Base-by-base conservation (phyloP, 30 jellyfish, hydroid and myxozoan genomes). In the Hydractinia echinata region DNA sequence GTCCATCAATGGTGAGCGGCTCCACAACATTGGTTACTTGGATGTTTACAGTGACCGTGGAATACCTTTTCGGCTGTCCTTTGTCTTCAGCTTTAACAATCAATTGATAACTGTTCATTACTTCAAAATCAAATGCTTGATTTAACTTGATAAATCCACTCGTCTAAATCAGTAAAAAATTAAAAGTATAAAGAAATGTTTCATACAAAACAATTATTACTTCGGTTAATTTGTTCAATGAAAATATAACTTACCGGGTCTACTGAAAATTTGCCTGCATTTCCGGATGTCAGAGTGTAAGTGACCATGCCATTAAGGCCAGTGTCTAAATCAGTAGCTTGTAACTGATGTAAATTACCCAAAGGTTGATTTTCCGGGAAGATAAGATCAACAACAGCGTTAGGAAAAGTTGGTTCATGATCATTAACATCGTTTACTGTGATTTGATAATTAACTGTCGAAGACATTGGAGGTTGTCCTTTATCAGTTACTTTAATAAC, bases 291-390 rank as follows among this genome's bases (percentile, higher is more conserved):
- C 69, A 91, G 20, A 5, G 50, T 15, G 86, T 86, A 91, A 16
- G 58, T 53, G 4, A 91, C 82, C 54, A 54, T 83, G 7, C 98
- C 98, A 82, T 86, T 85, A 9, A 69, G 71, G 3, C 86, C 95
- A n/a, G 58, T 89, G 69, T 91, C 98, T 10, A 70, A 76, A 72
- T 91, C 98, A 52, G 85, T 86, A 5, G 98, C 98, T 5, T 80
- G 21, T 21, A 83, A 73, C 7, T 67, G 83, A 16, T 79, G 55
- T 10, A 91, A 51, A 4, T 81, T 77, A 14, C 84, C 92, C 30
- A 61, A 69, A 15, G 90, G 89, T 20, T 81, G 48, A 55, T 91
- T 87, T 78, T 91, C 98, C 8, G 83, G 49, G 21, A 86, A 61
- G 15, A 8, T 10, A 71, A 83, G 54, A 14, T 44, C 51, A 19